Evolutionary conservation across 2,888 invertebrate genomes (phyloP).

Genomic region (Drosophila mulleri): DNA sequence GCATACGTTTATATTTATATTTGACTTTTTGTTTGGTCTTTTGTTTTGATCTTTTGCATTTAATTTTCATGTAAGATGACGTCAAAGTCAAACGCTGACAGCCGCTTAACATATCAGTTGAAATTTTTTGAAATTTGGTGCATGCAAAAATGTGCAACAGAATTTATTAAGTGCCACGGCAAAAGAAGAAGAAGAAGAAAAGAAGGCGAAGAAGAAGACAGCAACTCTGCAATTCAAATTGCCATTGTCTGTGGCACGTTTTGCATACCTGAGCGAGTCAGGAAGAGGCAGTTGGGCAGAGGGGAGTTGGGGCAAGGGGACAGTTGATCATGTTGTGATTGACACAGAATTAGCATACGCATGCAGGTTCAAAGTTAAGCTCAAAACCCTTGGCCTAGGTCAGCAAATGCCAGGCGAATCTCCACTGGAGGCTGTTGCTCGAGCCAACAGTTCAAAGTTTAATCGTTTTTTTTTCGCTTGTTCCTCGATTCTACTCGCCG

Average conservation of each 20-base stretch:
- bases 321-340: conserved; percentile 73
- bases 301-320: neutral
- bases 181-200: neutral
- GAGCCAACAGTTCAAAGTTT: conserved; percentile 60
- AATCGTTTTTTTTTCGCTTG: conserved; percentile 58
- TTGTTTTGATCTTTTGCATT: conserved; percentile 76
- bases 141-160: conserved; percentile 80
- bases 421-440: neutral
- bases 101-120: conserved; percentile 84
- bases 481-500: conserved; percentile 2
- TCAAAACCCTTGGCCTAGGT: conserved; percentile 71
- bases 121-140: conserved; percentile 59
- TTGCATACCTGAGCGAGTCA: conserved; percentile 63
- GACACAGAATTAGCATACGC: conserved; percentile 80
- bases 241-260: conserved; percentile 71
- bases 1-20: conserved; percentile 20
- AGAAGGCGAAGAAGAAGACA: neutral
- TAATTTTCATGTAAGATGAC: conserved; percentile 77
- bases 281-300: neutral
- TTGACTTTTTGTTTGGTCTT: conserved; percentile 33
- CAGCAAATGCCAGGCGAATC: conserved; percentile 32
- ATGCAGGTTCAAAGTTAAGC: conserved; percentile 66
- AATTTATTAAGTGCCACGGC: conserved; percentile 83
- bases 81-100: conserved; percentile 80
- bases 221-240: conserved; percentile 84